These are phyloP conservation scores for Matsumurasca onukii DNA, from an alignment of 1,140 invertebrate species.

Conservation along the genomic window DNA sequence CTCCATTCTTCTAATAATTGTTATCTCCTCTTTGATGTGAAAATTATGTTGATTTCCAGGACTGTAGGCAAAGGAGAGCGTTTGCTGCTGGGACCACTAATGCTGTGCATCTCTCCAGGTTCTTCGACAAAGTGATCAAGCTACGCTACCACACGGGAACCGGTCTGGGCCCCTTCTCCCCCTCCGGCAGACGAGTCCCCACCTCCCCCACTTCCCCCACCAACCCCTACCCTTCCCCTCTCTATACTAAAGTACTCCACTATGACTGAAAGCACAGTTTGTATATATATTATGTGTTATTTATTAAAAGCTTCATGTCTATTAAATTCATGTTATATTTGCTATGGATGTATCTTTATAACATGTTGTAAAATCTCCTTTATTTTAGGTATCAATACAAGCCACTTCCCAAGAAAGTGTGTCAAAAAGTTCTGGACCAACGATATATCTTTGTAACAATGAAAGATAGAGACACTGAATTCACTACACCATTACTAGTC, in stretches of 20 bases:
- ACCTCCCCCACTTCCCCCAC: background rate
- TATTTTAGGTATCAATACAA: too few species aligned
- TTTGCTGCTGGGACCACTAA: slow-evolving; percentile 90
- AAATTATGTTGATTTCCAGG: slow-evolving; percentile 48
- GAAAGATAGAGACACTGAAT: too few species aligned
- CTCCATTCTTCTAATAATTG: background rate
- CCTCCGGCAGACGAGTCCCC: background rate
- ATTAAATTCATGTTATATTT: too few species aligned
- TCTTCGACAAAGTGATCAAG: slow-evolving; percentile 93
- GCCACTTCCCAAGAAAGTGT: too few species aligned
- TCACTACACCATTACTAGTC: too few species aligned
- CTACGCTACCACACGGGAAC: slow-evolving; percentile 61
- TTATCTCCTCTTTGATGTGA: background rate
- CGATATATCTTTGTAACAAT: too few species aligned
- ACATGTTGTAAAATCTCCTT: too few species aligned
- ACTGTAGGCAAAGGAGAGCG: slow-evolving; percentile 77
- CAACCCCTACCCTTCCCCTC: background rate
- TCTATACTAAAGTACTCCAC: background rate
- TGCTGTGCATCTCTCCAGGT: slow-evolving; percentile 87
- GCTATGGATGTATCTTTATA: too few species aligned
- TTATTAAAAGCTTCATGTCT: too few species aligned
- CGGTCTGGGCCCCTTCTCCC: slow-evolving; percentile 47
- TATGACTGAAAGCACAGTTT: too few species aligned
- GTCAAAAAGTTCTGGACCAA: too few species aligned
- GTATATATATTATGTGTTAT: too few species aligned